Conservation (phyloP, 2,888 invertebrate species). For the Mesoligia furuncula region DNA sequence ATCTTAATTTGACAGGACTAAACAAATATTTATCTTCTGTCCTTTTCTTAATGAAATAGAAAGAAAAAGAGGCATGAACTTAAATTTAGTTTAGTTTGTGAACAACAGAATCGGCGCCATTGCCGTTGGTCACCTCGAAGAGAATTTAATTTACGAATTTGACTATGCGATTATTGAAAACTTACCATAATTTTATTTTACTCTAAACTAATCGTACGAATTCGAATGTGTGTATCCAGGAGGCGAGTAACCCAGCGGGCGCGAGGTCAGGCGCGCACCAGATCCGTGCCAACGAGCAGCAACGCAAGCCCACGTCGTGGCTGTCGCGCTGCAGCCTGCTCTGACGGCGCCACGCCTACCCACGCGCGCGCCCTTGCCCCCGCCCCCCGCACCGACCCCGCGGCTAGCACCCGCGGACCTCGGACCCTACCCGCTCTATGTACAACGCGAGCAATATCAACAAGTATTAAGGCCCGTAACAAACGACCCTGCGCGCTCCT, state of each 20-base stretch:
- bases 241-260: constrained; percentile 96
- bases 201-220: constrained; percentile 3
- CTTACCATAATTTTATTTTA: neutral
- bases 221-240: constrained; percentile 87
- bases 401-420: constrained; percentile 48
- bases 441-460: constrained; percentile 57
- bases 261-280: constrained; percentile 94
- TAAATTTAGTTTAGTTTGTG: too few relatives aligned
- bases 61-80: too few relatives aligned
- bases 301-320: constrained; percentile 96
- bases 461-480: constrained; percentile 52
- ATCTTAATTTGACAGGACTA: too few relatives aligned
- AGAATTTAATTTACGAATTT: neutral
- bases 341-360: constrained; percentile 91
- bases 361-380: constrained; percentile 47
- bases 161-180: neutral
- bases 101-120: too few relatives aligned
- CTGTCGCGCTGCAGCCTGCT: constrained; percentile 96
- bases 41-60: too few relatives aligned
- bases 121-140: neutral
- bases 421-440: constrained; percentile 41
- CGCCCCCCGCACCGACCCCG: constrained; percentile 65
- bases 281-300: constrained; percentile 94
- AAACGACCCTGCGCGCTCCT: constrained; percentile 43
- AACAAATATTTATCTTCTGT: too few relatives aligned